A percentile compares a stretch with the other conserved stretches of the same genome.
phyloP scores from a whole-genome alignment of 2,113 vertebrate genomes.

The Prietella phreatophila region DNA sequence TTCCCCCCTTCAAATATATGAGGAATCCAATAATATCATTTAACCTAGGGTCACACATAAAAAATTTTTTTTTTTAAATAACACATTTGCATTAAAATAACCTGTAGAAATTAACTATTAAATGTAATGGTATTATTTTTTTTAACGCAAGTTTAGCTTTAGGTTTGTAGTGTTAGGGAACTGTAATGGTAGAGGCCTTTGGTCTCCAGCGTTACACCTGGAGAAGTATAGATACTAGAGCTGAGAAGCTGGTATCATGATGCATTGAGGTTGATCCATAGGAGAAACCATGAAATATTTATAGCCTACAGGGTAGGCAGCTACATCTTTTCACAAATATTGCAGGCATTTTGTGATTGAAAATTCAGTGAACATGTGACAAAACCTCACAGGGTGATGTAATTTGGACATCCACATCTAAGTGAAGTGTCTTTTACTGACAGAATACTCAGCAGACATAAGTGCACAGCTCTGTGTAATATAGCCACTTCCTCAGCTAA shows the following conservation, averaged over 20 bases:
- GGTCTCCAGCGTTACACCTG: not conserved
- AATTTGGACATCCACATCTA: not conserved
- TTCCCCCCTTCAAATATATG: not conserved
- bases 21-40: not conserved
- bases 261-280: slow-evolving; percentile 24
- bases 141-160: not conserved
- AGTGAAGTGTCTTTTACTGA: not conserved
- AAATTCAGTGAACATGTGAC: not conserved
- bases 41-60: not conserved
- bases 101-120: not conserved
- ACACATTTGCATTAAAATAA: not conserved
- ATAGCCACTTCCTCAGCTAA: not conserved
- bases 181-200: not conserved
- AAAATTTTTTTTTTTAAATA: no score
- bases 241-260: not conserved
- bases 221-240: not conserved
- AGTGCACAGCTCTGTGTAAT: not conserved
- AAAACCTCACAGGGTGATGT: not conserved
- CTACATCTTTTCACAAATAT: slow-evolving; percentile 19
- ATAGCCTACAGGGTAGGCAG: slow-evolving; percentile 21
- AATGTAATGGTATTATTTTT: not conserved
- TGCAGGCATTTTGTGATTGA: slow-evolving; percentile 6
- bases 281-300: slow-evolving; percentile 47
- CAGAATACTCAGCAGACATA: not conserved
- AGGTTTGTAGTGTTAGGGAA: not conserved